Percentiles rank a stretch among this genome's conserved stretches.
Evolutionary conservation across 2,888 invertebrate genomes (phyloP).

Genomic region (Andrena hattorfiana): DNA sequence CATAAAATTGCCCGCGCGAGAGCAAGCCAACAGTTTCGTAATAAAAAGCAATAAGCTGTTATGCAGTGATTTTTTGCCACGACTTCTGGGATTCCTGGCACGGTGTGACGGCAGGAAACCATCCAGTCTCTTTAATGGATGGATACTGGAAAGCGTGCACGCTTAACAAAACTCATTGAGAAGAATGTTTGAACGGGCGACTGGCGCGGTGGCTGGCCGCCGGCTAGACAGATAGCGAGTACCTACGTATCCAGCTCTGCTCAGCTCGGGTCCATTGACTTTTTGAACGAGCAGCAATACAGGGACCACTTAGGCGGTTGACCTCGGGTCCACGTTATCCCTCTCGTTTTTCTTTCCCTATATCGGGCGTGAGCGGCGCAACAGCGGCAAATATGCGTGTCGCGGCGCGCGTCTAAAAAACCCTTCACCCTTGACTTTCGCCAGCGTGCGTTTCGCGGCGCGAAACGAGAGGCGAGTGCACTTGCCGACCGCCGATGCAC

Average conservation of each 20-base stretch:
- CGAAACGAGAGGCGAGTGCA: conserved; percentile 4
- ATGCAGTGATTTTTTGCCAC: too few species aligned
- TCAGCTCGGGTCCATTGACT: conserved; percentile 14
- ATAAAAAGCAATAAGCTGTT: too few species aligned
- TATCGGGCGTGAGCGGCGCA: not conserved
- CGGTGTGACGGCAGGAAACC: too few species aligned
- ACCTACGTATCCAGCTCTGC: not conserved
- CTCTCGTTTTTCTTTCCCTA: not conserved
- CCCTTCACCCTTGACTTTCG: conserved; percentile 36
- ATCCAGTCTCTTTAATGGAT: too few species aligned
- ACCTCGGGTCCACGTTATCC: not conserved
- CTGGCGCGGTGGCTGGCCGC: too few species aligned
- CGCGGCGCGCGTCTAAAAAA: conserved; percentile 9
- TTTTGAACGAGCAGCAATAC: not conserved
- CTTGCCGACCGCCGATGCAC: conserved; percentile 42
- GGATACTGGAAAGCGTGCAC: too few species aligned
- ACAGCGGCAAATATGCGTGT: conserved; percentile 1
- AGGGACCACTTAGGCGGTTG: not conserved
- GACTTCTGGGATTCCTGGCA: too few species aligned
- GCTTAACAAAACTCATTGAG: too few species aligned
- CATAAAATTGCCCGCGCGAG: too few species aligned
- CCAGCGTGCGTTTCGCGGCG: not conserved
- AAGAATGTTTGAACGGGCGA: too few species aligned
- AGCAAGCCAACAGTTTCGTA: too few species aligned
- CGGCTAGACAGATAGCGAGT: too few species aligned